Conservation (phyloP, 2,888 invertebrate genomes). For the Mermis nigrescens region DNA sequence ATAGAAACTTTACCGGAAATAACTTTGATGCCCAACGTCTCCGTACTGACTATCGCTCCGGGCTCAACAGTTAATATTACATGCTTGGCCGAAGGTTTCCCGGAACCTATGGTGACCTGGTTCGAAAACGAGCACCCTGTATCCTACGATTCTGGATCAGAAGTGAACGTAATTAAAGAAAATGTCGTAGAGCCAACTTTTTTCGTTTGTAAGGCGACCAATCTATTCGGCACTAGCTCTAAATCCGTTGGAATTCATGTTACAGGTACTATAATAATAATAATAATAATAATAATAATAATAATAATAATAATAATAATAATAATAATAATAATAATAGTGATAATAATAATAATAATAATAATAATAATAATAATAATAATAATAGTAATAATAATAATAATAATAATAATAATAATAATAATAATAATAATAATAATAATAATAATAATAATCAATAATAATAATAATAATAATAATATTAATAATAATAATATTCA, state of each 20-base stretch:
- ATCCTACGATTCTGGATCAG: neutral
- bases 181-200: neutral
- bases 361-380: too few species aligned
- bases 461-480: too few species aligned
- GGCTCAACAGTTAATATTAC: conserved; percentile 1
- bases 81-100: conserved; percentile 25
- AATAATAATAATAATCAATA: too few species aligned
- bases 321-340: too few species aligned
- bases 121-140: conserved; percentile 27
- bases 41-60: neutral
- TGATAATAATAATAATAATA: too few species aligned
- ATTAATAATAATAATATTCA: too few species aligned
- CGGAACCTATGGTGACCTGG: conserved; percentile 26
- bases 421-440: too few species aligned
- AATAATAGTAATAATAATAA: too few species aligned
- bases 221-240: neutral
- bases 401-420: too few species aligned
- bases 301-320: too few species aligned
- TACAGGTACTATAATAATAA: too few species aligned
- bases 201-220: neutral
- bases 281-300: too few species aligned
- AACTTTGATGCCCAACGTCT: neutral
- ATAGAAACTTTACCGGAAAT: neutral
- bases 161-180: neutral
- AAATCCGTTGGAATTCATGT: neutral